Evolutionary conservation across 2,888 invertebrate species (phyloP).

Genomic region (Zygaena filipendulae): DNA sequence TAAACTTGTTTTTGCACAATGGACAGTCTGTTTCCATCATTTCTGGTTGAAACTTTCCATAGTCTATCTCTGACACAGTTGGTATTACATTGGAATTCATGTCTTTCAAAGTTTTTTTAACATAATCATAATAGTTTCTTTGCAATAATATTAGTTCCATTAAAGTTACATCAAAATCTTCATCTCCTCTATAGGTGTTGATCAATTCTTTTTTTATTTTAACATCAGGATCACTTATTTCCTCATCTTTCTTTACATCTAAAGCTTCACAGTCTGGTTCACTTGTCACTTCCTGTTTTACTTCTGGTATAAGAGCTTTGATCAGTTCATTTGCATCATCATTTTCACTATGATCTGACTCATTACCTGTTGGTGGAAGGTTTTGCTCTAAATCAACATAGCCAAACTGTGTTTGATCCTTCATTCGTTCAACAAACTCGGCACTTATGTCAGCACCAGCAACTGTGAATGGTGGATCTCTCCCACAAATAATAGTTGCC

Average conservation of each 20-base stretch:
- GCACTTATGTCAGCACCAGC: slow-evolving; percentile 47
- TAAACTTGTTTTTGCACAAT: slow-evolving; percentile 33
- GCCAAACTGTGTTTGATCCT: slow-evolving; percentile 33
- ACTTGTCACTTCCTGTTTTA: slow-evolving; percentile 26
- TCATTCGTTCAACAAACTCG: slow-evolving; percentile 41
- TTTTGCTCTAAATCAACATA: slow-evolving; percentile 39
- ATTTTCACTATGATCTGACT: slow-evolving; percentile 11
- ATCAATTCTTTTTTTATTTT: slow-evolving; percentile 15
- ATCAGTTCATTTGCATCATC: slow-evolving; percentile 18
- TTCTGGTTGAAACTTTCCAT: slow-evolving; percentile 27
- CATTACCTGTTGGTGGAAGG: slow-evolving; percentile 12
- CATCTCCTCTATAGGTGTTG: slow-evolving; percentile 38
- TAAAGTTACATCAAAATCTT: slow-evolving; percentile 55
- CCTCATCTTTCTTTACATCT: slow-evolving; percentile 16
- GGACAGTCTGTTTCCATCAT: slow-evolving; percentile 32
- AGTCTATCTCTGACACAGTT: slow-evolving; percentile 33
- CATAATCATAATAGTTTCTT: slow-evolving; percentile 49
- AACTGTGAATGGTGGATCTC: slow-evolving; percentile 40
- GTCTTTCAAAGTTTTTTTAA: slow-evolving; percentile 28
- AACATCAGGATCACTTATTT: slow-evolving; percentile 9
- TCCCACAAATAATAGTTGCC: slow-evolving; percentile 40
- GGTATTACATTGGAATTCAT: slow-evolving; percentile 37
- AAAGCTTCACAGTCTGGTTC: too few relatives aligned
- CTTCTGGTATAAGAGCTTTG: slow-evolving; percentile 26
- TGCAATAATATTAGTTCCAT: slow-evolving; percentile 52